These are phyloP conservation scores for Lithophane socia DNA, from an alignment of 2,888 invertebrate species.

Conservation along the genomic window DNA sequence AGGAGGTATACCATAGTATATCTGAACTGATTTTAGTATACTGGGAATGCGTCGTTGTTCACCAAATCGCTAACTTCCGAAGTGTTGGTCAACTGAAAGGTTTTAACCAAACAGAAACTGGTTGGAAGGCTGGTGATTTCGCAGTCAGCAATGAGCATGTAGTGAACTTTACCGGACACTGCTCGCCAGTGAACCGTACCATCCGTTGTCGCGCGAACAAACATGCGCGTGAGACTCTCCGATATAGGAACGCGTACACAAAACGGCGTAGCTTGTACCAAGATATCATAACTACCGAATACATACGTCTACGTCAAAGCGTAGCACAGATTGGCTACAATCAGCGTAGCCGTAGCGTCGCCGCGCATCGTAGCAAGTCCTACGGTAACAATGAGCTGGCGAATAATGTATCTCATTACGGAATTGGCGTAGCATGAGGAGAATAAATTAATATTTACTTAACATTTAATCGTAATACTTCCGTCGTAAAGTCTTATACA, in stretches of 20 bases:
- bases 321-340: constrained; percentile 48
- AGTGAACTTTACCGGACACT: constrained; percentile 79
- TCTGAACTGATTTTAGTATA: neutral
- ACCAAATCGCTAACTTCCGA: constrained; percentile 76
- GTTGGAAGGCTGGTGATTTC: constrained; percentile 75
- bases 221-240: constrained; percentile 81
- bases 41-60: constrained; percentile 40
- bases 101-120: constrained; percentile 70
- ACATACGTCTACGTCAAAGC: constrained; percentile 35
- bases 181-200: constrained; percentile 78
- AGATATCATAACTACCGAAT: constrained; percentile 39
- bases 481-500: too few relatives aligned
- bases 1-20: constrained; percentile 9
- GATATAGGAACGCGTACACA: constrained; percentile 72
- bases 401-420: neutral
- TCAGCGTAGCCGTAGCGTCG: constrained; percentile 27
- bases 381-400: constrained; percentile 5
- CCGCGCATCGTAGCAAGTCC: constrained; percentile 32
- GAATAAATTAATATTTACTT: neutral
- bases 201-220: constrained; percentile 76
- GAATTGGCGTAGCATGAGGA: neutral
- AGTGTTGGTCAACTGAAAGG: constrained; percentile 65
- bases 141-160: constrained; percentile 80
- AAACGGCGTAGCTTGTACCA: constrained; percentile 38
- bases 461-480: neutral